Base-by-base conservation (phyloP, 2,797 vertebrate genomes). In the Avahi laniger region DNA sequence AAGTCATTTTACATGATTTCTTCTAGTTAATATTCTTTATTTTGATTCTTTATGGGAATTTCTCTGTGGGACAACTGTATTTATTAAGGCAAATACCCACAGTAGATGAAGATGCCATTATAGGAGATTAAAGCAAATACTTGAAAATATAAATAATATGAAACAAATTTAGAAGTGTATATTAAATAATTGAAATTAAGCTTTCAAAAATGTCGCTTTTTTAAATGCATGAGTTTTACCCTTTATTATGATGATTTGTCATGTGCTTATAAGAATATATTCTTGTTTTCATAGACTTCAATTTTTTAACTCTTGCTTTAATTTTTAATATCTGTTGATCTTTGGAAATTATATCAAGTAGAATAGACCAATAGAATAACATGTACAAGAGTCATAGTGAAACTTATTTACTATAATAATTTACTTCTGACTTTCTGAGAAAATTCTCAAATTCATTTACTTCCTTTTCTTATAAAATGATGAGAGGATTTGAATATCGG, bases 381-480 rank as follows among this genome's bases (percentile, higher is more conserved):
- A 20, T 73, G 2, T 70, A 84, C 7, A 81, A 2, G 83, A 87
- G n/a, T 79, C 15, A 61, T 70, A 92, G 11, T 94, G 41, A 94
- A 96, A 57, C 18, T 57, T 54, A 61, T 24, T 80, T 59, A 70
- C 52, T 50, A 10, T 59, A 80, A 57, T 33, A 81, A 57, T 83
- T 91, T 93, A 24, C 38, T 87, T 75, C 12, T 50, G 57, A 46
- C 73, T 28, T 61, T 28, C 18, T 69, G 18, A 30, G 41, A 87
- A 84, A 72, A 83, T 54, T 57, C 1, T 69, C 10, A 46, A 57
- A 85, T 72, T 73, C 14, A 38, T 43, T 95, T 30, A 69, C 65
- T 93, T 87, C 24, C 12, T 82, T 91, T 96, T 87, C 22, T 61
- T 35, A 26, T 75, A 57, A 90, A 94, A 78, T 63, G 35, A 48